A percentile compares a stretch with the other conserved stretches of the same genome.
These are phyloP conservation scores for Drepana falcataria DNA, from an alignment of 2,888 invertebrate species.

Conservation along the genomic window DNA sequence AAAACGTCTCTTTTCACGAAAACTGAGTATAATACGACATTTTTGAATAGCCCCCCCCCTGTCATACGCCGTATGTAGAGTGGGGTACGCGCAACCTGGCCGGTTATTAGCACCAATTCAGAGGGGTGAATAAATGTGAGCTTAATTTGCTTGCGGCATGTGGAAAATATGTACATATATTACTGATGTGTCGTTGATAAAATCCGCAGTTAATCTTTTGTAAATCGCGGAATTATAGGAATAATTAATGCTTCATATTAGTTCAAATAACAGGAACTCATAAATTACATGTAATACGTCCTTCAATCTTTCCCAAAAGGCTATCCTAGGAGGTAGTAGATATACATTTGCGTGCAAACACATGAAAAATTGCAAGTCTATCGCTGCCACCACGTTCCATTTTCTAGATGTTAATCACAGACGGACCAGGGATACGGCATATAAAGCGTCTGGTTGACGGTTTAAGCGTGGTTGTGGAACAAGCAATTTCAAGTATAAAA, in stretches of 20 bases:
- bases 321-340: no score
- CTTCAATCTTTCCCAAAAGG: no score
- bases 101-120: constrained; percentile 73
- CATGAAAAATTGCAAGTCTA: no score
- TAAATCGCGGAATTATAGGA: neutral
- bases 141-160: constrained; percentile 68
- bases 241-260: neutral
- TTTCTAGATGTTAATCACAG: no score
- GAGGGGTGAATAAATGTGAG: constrained; percentile 71
- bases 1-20: constrained; percentile 35
- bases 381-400: no score
- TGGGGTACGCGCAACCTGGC: constrained; percentile 32
- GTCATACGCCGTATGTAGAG: constrained; percentile 27
- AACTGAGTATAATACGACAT: constrained; percentile 27
- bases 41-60: constrained; percentile 49
- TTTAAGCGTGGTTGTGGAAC: no score
- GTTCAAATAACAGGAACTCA: neutral
- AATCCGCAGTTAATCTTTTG: neutral
- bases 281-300: neutral
- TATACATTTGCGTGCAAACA: no score
- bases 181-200: constrained; percentile 19
- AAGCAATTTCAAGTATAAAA: no score
- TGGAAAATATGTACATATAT: constrained; percentile 61
- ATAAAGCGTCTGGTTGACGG: no score
- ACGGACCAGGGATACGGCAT: no score